Conservation (phyloP, 1,140 invertebrate species). For the Chlorops oryzae region DNA sequence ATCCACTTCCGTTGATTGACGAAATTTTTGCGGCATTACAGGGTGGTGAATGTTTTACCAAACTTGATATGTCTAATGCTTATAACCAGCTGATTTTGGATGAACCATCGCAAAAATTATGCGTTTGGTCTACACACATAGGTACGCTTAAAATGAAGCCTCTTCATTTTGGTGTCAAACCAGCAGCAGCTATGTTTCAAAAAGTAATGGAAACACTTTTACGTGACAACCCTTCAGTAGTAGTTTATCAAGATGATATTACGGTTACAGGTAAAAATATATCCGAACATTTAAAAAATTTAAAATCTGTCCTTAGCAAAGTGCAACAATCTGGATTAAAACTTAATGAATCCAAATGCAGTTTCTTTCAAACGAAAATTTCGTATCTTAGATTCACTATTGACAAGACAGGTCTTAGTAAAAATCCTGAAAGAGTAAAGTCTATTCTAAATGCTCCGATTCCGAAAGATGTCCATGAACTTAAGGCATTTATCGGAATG, state of each 20-base stretch:
- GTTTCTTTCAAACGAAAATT: slow-evolving; percentile 36
- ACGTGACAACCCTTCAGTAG: slow-evolving; percentile 12
- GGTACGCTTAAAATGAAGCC: slow-evolving; percentile 30
- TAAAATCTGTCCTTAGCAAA: slow-evolving; percentile 17
- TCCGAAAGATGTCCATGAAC: slow-evolving; percentile 22
- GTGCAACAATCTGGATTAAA: slow-evolving; percentile 19
- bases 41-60: slow-evolving; percentile 26
- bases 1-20: slow-evolving; percentile 31
- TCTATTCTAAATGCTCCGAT: slow-evolving; percentile 23
- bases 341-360: slow-evolving; percentile 29
- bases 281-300: slow-evolving; percentile 19
- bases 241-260: slow-evolving; percentile 32
- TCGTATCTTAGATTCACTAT: slow-evolving; percentile 40
- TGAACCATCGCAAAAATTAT: slow-evolving; percentile 23
- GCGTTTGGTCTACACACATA: slow-evolving; percentile 30
- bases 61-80: slow-evolving; percentile 27
- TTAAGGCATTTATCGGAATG: slow-evolving; percentile 26
- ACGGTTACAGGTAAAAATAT: slow-evolving; percentile 21
- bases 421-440: slow-evolving; percentile 17
- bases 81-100: slow-evolving; percentile 26
- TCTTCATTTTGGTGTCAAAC: slow-evolving; percentile 30
- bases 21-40: slow-evolving; percentile 29
- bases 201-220: slow-evolving; percentile 33
- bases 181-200: slow-evolving; percentile 36
- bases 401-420: slow-evolving; percentile 25